Base-by-base conservation (phyloP, 2,113 vertebrate species). In the Petrocephalus zakoni region DNA sequence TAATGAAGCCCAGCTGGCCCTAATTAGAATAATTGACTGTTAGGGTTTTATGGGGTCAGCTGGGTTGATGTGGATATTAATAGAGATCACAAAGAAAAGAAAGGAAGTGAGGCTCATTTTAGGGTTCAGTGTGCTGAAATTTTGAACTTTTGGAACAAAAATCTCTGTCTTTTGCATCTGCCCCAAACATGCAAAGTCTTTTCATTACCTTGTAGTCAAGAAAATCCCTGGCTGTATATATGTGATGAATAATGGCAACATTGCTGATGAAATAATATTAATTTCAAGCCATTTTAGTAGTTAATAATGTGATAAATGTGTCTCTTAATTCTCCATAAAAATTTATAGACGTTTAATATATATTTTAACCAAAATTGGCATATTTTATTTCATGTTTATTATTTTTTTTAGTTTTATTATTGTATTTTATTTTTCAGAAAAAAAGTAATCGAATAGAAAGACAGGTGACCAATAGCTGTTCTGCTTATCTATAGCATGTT, bases 1-100 rank as follows among this genome's bases (percentile, higher is more conserved):
- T 68, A 68, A 68, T 68, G 61, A 68, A 68, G 25, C 61, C 72
- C 72, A 78, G 72, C 72, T 78, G 72, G 72, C 37, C 72, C 72
- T 78, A 78, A 78, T 78, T 78, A 78, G 34, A 78, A 34, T 78
- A 78, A 78, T 78, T 78, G 34, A 78, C 72, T 78, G 72, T 78
- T 78, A 42, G 72, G 72, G 34, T 78, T 78, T 78, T 78, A 78
- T 78, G 34, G 72, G 72, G 72, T 78, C 72, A 78, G 72, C 72
- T 78, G 34, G 34, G 72, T 78, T 29, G 34, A 78, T 78, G 29
- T 78, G 29, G 13, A 29, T 78, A 78, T 78, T 78, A 37, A 78
- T 37, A 42, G 72, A 42, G 2, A 78, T 78, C 29, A 78, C 13
- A 78, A 78, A 78, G 72, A 75, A 75, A 37, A 34, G 34, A 34